Percentiles rank a stretch among this genome's conserved stretches.
Evolutionary conservation across 2,888 invertebrate species (phyloP).

Genomic region (Trissolcus brochymenae): DNA sequence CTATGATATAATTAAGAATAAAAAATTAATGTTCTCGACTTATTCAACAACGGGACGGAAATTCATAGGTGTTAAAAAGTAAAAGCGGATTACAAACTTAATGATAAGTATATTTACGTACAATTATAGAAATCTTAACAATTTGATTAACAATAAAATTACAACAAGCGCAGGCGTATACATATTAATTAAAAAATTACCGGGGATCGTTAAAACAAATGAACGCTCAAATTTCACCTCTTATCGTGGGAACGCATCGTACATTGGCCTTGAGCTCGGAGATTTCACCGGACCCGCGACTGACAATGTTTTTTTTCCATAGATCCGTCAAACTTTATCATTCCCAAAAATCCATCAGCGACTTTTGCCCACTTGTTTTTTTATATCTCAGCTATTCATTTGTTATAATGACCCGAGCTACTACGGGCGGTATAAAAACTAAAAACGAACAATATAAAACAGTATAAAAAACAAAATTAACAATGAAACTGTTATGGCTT

Average conservation of each 20-base stretch:
- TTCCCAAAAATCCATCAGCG: conserved; percentile 1
- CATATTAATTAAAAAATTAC: conserved; percentile 16
- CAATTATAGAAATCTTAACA: conserved; percentile 1
- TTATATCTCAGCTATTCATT: neutral
- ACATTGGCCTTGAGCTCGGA: conserved; percentile 17
- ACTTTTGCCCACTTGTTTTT: conserved; percentile 4
- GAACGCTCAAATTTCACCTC: conserved; percentile 30
- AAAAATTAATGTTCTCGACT: no score
- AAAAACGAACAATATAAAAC: neutral
- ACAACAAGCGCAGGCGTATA: neutral
- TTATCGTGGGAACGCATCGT: conserved; percentile 34
- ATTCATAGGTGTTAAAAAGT: no score
- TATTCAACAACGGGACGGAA: no score
- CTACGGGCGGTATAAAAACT: neutral
- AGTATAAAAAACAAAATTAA: neutral
- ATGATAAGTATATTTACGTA: neutral
- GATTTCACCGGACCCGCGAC: conserved; percentile 20
- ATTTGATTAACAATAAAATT: neutral
- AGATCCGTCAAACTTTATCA: conserved; percentile 5
- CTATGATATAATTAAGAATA: no score
- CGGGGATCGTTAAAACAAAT: neutral
- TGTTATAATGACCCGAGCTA: neutral
- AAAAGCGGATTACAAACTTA: no score
- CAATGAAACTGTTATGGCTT: conserved; percentile 10
- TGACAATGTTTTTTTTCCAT: conserved; percentile 3